Base-by-base conservation (phyloP, 2,113 vertebrate genomes). In the Leuciscus idus region DNA sequence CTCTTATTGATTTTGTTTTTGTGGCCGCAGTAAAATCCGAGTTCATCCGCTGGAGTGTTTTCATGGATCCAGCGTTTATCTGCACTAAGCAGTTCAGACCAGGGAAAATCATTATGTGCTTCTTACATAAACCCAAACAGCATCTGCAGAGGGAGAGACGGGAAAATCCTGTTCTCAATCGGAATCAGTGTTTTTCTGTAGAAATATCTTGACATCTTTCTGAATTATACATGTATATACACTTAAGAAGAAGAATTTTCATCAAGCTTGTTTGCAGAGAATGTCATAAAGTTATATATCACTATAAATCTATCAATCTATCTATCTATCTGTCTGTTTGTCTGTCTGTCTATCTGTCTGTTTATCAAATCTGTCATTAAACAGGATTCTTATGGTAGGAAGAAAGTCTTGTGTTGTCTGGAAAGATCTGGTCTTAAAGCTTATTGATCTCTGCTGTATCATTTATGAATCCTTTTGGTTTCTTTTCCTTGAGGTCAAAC, bases 401-500 rank as follows among this genome's bases (percentile, higher is more conserved):
- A 9, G 43, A 43, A 43, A 9, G 8, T 43, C 8, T 43, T 43
- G 1, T 43, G 43, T 43, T 43, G 43, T 43, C 43, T 43, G 8
- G 43, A 43, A 43, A 43, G 7, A 43, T 43, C 43, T 43, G 8
- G 48, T 50, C 48, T 13, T 43, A 43, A 1, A 4, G 8, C 4
- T 5, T 52, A 52, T 52, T 52, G 50, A 52, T 52, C n/a, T 62
- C 59, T 26, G n/a, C n/a, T 11, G 21, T 19, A 11, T 62, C 59
- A 62, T 62, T 26, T 26, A 62, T 62, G 23, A n/a, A 23, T 76
- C 15, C 66, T 23, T 77, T 52, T 80, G 19, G 12, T 80, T 39
- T 33, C 36, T 52, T 78, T 9, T 77, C 70, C 62, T 87, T 46
- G 30, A 92, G 90, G 87, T 86, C 81, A 92, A 91, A 90, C 88